Evolutionary conservation across 2,113 vertebrate species (phyloP).

Genomic region (Anolis sagrei): DNA sequence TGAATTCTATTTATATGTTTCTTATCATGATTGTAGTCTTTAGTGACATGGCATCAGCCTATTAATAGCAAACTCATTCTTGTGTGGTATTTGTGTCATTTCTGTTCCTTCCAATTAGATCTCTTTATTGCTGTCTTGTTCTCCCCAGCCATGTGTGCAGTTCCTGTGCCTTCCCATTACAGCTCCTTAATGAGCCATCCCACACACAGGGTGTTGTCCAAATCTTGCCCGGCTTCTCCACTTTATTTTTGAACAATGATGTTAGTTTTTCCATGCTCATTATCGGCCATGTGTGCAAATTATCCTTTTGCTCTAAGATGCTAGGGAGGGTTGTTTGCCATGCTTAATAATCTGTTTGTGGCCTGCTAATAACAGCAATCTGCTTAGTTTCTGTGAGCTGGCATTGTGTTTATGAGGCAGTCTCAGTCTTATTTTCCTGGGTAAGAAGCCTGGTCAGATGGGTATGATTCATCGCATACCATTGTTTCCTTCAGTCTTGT

Average conservation of each 20-base stretch:
- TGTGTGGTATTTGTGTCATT: too few relatives aligned
- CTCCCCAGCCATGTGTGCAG: not conserved
- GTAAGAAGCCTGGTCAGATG: not conserved
- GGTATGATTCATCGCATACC: not conserved
- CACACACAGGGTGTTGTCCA: not conserved
- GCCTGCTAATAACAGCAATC: slow-evolving; percentile 9
- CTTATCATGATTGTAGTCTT: not conserved
- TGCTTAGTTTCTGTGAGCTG: not conserved
- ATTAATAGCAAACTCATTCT: not conserved
- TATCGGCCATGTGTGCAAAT: not conserved
- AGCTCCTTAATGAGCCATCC: not conserved
- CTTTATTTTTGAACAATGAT: not conserved
- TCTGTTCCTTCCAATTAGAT: not conserved
- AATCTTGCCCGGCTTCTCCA: not conserved
- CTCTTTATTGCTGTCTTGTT: not conserved
- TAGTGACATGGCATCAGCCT: not conserved
- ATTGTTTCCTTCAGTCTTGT: not conserved
- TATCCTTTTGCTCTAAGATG: not conserved
- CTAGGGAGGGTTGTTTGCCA: slow-evolving; percentile 7
- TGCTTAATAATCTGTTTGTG: not conserved
- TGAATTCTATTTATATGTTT: not conserved
- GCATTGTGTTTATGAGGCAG: not conserved
- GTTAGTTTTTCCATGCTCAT: not conserved
- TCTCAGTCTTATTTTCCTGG: not conserved
- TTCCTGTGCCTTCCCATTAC: not conserved